A percentile compares a stretch with the other conserved stretches of the same genome.
Evolutionary conservation across 2,113 vertebrate genomes (phyloP).

Genomic region (Machaerirhynchus nigripectus): DNA sequence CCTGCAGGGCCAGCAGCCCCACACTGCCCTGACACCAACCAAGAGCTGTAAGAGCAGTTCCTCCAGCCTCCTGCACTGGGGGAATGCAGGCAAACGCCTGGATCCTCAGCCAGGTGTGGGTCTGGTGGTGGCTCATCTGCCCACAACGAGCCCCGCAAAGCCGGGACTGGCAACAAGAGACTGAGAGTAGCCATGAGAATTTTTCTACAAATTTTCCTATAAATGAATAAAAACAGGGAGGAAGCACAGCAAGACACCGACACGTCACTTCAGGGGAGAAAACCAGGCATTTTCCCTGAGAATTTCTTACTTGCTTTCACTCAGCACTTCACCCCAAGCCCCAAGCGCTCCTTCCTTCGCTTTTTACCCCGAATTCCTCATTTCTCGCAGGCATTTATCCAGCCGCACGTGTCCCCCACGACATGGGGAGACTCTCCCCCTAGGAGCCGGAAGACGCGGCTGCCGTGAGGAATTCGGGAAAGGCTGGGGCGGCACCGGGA

Average conservation of each 20-base stretch:
- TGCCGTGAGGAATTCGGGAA: neutral
- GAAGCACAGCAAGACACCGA: neutral
- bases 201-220: neutral
- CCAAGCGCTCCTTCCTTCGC: fast-evolving
- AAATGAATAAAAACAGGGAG: neutral
- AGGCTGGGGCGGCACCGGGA: neutral
- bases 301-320: neutral
- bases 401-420: neutral
- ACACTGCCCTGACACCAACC: neutral
- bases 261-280: no score
- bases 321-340: neutral
- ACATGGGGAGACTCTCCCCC: fast-evolving
- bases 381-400: neutral
- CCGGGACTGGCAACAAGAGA: neutral
- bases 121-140: neutral
- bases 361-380: fast-evolving
- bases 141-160: neutral
- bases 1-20: neutral
- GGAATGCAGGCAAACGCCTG: fast-evolving
- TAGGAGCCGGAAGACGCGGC: neutral
- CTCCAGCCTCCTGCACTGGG: neutral
- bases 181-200: fast-evolving
- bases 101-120: neutral
- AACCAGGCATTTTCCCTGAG: fast-evolving
- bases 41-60: neutral